Evolutionary conservation across 2,113 vertebrate genomes (phyloP).

Genomic region (Bucco capensis): DNA sequence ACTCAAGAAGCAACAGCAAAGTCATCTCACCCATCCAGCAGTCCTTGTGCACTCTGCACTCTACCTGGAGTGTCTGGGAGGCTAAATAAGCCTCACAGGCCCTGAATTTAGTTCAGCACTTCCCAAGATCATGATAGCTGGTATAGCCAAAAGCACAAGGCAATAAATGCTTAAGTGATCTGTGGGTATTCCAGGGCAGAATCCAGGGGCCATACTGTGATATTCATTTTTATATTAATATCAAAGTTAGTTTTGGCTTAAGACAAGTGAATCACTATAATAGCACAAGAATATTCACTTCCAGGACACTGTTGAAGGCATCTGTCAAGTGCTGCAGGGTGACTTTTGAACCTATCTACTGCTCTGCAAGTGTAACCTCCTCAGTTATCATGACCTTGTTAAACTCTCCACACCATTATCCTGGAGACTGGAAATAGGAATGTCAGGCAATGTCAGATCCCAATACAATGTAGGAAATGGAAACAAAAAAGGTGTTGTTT

Average conservation of each 20-base stretch:
- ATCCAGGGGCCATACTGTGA: not conserved
- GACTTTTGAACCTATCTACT: not conserved
- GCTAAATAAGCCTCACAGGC: not conserved
- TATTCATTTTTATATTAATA: not conserved
- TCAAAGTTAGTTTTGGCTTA: not conserved
- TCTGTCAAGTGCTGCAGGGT: not conserved
- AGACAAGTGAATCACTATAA: not conserved
- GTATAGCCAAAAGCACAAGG: not conserved
- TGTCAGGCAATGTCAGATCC: not conserved
- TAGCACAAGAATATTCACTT: not conserved
- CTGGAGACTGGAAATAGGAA: constrained; percentile 29
- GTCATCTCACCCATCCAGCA: not conserved
- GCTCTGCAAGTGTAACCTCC: not conserved
- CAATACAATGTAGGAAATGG: not conserved
- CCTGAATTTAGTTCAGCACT: not conserved
- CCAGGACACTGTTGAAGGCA: not conserved
- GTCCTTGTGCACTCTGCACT: not conserved
- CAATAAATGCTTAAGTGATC: not conserved
- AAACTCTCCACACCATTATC: not conserved
- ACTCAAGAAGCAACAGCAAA: not conserved
- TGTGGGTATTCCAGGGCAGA: not conserved
- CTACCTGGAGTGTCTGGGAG: not conserved
- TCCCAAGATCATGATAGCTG: not conserved
- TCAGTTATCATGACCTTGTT: not conserved
- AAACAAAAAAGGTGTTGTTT: not conserved